phyloP scores from a whole-genome alignment of 1,140 invertebrate genomes.

The Vollenhovia emeryi region DNA sequence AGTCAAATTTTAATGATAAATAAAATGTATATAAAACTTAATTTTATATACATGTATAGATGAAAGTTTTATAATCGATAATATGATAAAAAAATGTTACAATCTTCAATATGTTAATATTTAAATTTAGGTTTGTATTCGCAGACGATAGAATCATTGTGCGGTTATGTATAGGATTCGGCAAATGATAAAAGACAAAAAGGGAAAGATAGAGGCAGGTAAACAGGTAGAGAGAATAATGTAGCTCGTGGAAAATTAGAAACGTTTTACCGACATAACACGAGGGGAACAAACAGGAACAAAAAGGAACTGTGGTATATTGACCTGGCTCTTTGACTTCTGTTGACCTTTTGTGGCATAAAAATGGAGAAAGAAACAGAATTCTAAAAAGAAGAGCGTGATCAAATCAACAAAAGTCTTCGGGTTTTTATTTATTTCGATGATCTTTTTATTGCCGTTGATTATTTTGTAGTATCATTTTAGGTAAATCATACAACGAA shows the following conservation, averaged over 20 bases:
- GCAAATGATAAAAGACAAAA: background rate
- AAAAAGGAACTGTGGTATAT: conserved; percentile 55
- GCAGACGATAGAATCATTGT: background rate
- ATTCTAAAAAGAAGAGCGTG: background rate
- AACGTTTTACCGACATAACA: conserved; percentile 63
- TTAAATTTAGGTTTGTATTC: background rate
- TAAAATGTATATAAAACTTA: background rate
- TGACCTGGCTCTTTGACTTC: background rate
- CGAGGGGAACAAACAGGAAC: conserved; percentile 58
- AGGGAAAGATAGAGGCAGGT: background rate
- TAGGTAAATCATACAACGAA: background rate
- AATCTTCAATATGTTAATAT: background rate
- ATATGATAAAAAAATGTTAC: background rate
- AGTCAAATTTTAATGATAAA: background rate
- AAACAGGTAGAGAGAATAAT: background rate
- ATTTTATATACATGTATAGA: background rate
- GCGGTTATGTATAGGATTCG: background rate
- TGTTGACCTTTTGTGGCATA: conserved; percentile 57
- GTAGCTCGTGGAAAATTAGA: conserved; percentile 71
- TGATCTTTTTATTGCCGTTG: background rate
- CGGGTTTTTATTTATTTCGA: background rate
- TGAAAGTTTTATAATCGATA: background rate
- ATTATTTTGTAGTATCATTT: background rate
- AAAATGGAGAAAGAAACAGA: background rate
- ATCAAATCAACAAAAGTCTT: conserved; percentile 56